phyloP scores from a whole-genome alignment of 2,797 vertebrate genomes.

The Streptopelia turtur region DNA sequence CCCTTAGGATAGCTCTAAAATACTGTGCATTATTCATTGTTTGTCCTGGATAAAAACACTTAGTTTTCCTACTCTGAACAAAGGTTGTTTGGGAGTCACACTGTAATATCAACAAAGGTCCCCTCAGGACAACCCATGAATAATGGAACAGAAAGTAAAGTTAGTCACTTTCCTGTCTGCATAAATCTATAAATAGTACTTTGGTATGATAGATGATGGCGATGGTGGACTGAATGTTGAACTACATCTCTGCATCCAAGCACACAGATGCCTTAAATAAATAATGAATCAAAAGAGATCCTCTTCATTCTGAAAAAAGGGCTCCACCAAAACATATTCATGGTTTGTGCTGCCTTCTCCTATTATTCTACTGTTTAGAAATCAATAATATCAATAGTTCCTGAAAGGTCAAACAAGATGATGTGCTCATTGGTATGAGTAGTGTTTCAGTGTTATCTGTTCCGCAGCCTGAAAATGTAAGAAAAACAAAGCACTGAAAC shows the following conservation, averaged over 20 bases:
- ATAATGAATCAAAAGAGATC: constrained; percentile 20
- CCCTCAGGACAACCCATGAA: constrained; percentile 50
- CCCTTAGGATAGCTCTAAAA: constrained; percentile 3
- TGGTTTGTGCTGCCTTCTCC: background rate
- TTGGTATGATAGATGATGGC: background rate
- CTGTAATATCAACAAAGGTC: constrained; percentile 10
- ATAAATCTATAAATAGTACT: constrained; percentile 32
- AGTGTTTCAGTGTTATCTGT: background rate
- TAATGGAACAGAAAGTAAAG: constrained; percentile 59
- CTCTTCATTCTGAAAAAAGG: background rate
- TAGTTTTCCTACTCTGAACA: background rate
- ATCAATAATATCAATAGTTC: constrained; percentile 26
- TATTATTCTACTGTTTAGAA: constrained; percentile 23
- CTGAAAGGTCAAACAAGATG: constrained; percentile 18
- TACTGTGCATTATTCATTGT: constrained; percentile 13
- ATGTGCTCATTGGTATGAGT: background rate
- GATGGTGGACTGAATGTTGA: background rate
- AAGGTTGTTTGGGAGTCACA: constrained; percentile 16
- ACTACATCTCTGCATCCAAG: background rate
- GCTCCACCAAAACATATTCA: background rate
- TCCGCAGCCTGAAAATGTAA: background rate
- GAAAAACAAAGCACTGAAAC: background rate
- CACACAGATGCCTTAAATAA: constrained; percentile 20
- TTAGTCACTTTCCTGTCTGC: constrained; percentile 23
- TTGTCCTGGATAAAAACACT: background rate